Evolutionary conservation across 2,888 invertebrate species (phyloP).

Genomic region (Neoascia interrupta): DNA sequence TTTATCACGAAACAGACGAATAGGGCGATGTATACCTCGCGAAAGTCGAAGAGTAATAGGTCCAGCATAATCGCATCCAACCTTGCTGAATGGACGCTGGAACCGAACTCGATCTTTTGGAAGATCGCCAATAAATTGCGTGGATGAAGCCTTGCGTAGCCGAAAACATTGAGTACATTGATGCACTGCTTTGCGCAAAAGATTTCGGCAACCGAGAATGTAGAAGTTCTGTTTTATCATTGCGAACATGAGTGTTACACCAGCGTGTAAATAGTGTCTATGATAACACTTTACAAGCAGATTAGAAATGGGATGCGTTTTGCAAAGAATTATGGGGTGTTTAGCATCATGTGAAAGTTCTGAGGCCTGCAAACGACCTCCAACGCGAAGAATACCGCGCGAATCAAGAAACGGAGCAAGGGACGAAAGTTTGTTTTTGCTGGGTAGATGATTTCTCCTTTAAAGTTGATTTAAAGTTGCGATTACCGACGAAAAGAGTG

Average conservation of each 20-base stretch:
- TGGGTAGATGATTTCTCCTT: not conserved
- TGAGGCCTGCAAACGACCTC: constrained; percentile 10
- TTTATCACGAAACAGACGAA: constrained; percentile 20
- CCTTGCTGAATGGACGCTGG: not conserved
- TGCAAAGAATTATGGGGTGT: not conserved
- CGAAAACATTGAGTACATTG: constrained; percentile 1
- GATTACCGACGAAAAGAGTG: not conserved
- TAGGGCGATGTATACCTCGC: constrained; percentile 10
- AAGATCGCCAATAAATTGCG: constrained; percentile 1
- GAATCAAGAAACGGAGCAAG: constrained; percentile 4
- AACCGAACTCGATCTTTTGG: constrained; percentile 1
- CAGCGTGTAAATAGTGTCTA: not conserved
- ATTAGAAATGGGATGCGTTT: not conserved
- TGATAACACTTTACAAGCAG: not conserved
- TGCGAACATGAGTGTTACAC: constrained; percentile 1
- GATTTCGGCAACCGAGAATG: constrained; percentile 5
- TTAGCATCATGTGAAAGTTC: constrained; percentile 9
- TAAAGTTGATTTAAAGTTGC: not conserved
- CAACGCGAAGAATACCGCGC: not conserved
- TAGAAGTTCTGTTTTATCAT: constrained; percentile 5
- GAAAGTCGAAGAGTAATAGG: not conserved
- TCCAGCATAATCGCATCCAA: constrained; percentile 15
- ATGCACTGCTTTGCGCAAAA: constrained; percentile 1
- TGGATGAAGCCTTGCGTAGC: not conserved
- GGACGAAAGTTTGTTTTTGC: not conserved